Evolutionary conservation across 1,140 invertebrate genomes (phyloP).

Genomic region (Brachionus plicatilis): DNA sequence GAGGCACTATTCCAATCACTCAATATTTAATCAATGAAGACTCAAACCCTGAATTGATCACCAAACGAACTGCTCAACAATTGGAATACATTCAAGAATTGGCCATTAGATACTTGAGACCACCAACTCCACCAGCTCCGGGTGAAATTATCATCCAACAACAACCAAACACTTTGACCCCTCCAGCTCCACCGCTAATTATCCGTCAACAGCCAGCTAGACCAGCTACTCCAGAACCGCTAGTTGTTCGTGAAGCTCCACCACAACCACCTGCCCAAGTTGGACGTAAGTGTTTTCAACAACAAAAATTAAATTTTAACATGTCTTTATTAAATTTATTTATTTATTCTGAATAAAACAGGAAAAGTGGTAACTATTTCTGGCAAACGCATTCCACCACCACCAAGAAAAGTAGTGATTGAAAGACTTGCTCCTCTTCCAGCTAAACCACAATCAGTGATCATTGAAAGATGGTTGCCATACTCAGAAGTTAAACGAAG

Average conservation of each 20-base stretch:
- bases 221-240: slow-evolving; percentile 20
- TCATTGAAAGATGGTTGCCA: slow-evolving; percentile 39
- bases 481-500: slow-evolving; percentile 31
- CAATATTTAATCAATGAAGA: slow-evolving; percentile 37
- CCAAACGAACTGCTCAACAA: background rate
- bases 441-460: slow-evolving; percentile 38
- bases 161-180: background rate
- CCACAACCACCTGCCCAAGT: slow-evolving; percentile 20
- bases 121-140: slow-evolving; percentile 40
- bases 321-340: no score
- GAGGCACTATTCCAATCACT: slow-evolving; percentile 24
- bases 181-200: slow-evolving; percentile 39
- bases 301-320: no score
- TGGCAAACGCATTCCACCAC: slow-evolving; percentile 25
- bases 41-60: slow-evolving; percentile 28
- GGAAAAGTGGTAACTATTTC: slow-evolving; percentile 28
- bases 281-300: background rate
- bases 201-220: slow-evolving; percentile 38
- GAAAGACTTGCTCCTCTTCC: slow-evolving; percentile 40
- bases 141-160: slow-evolving; percentile 38
- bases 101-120: slow-evolving; percentile 37
- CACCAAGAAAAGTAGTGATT: slow-evolving; percentile 41
- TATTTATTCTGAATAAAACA: background rate
- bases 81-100: slow-evolving; percentile 37
- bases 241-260: slow-evolving; percentile 40